Evolutionary conservation across 2,888 invertebrate genomes (phyloP), one percentile per base, ranked within the genome.

Genomic region (Harpalus rubripes): DNA sequence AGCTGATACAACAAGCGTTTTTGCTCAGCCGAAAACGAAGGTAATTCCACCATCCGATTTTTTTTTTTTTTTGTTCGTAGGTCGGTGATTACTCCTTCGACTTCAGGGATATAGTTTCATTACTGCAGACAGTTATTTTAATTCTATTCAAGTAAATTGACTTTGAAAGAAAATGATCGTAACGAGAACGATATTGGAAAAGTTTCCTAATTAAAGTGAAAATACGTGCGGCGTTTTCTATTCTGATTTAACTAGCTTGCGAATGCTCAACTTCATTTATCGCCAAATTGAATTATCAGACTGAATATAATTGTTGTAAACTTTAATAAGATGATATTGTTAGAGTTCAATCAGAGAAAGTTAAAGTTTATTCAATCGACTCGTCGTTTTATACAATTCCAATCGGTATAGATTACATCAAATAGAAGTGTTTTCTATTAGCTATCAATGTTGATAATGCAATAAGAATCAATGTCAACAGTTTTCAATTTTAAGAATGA

Each of bases 151-250:
- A 78, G 52, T 84, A 84, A 84, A 84, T 84, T 78, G 84, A 84
- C 84, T 84, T 84, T 78, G 61, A 84, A 84, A 84, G 84, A 84
- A 84, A 78, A 84, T 84, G 84, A 84, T 84, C 56, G 68, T 84
- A 61, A 44, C 78, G 74, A 83, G 59, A 74, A 59, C 63, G 78
- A 78, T 84, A 84, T 84, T 84, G 84, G 84, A 84, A 84, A 84
- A 84, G 84, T 84, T 84, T 84, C 78, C 78, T 84, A 84, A 84
- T 84, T 84, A 84, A 78, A 84, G 26, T 78, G 84, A 59, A 84
- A 84, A 84, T 84, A 84, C 78, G 78, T 84, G 84, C 7, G 61
- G 22, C 72, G 78, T 84, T 84, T 78, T 84, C 84, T 84, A 84
- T 84, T 84, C 78, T 84, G 63, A 84, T 78, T 83, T 76, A 41